Conservation (phyloP, 2,113 vertebrate genomes). For the Trematocara zebra region DNA sequence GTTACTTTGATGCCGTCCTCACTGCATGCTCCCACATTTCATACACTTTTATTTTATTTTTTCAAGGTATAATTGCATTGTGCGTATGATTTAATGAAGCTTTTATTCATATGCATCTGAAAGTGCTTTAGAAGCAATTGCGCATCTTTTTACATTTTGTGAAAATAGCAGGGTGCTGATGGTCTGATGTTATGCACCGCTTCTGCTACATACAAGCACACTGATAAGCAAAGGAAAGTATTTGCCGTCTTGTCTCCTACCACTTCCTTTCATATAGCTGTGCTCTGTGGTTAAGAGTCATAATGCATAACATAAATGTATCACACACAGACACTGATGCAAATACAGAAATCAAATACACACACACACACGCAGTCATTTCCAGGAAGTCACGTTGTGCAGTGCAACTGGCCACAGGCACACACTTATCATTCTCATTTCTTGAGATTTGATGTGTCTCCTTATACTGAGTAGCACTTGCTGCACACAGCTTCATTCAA, state of each 20-base stretch:
- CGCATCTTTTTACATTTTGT: neutral
- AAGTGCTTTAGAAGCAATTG: neutral
- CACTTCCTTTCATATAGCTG: conserved; percentile 74
- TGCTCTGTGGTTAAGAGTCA: conserved; percentile 63
- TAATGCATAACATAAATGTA: conserved; percentile 67
- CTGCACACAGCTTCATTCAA: conserved; percentile 27
- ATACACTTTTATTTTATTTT: neutral
- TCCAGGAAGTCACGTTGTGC: conserved; percentile 72
- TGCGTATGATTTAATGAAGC: neutral
- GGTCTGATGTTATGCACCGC: conserved; percentile 7
- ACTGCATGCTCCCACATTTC: neutral
- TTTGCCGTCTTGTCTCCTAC: conserved; percentile 60
- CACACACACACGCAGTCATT: conserved; percentile 51
- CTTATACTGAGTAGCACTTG: conserved; percentile 2
- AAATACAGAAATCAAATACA: conserved; percentile 57
- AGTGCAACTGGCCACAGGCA: conserved; percentile 64
- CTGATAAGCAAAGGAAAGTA: conserved; percentile 54
- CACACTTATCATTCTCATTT: conserved; percentile 59
- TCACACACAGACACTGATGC: conserved; percentile 52
- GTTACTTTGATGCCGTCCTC: neutral
- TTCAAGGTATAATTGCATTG: neutral
- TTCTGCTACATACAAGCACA: conserved; percentile 3
- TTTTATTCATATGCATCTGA: neutral
- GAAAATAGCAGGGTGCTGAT: neutral
- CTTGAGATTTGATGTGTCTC: conserved; percentile 48